Percentiles rank a stretch among this genome's conserved stretches.
Evolutionary conservation across 2,888 invertebrate species (phyloP).

Genomic region (Cerceris rybyensis): DNA sequence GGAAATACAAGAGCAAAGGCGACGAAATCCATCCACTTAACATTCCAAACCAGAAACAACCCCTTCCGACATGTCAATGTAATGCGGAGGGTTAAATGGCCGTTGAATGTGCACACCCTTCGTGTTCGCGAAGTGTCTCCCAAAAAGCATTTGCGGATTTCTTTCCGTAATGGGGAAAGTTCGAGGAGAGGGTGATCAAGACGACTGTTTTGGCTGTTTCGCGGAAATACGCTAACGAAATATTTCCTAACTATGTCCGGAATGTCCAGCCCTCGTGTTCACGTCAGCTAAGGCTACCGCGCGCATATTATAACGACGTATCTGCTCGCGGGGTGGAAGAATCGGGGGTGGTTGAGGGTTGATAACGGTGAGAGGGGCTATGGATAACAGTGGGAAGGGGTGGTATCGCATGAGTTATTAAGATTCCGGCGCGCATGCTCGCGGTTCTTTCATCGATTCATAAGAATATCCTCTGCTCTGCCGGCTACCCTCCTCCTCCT

Average conservation of each 20-base stretch:
- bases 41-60: too few relatives aligned
- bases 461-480: slow-evolving; percentile 76
- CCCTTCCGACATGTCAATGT: too few relatives aligned
- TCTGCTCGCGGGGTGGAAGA: slow-evolving; percentile 42
- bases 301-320: slow-evolving; percentile 68
- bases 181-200: slow-evolving; percentile 29
- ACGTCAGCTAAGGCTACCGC: slow-evolving; percentile 40
- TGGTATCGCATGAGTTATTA: slow-evolving; percentile 79
- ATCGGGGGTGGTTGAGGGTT: slow-evolving; percentile 39
- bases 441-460: slow-evolving; percentile 79
- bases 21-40: too few relatives aligned
- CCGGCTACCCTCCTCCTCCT: slow-evolving; percentile 60
- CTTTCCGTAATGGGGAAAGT: slow-evolving; percentile 20
- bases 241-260: slow-evolving; percentile 48
- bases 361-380: slow-evolving; percentile 59
- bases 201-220: slow-evolving; percentile 31
- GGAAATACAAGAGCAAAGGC: too few relatives aligned
- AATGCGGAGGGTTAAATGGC: too few relatives aligned
- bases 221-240: slow-evolving; percentile 26
- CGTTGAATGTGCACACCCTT: too few relatives aligned
- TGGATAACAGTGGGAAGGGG: slow-evolving; percentile 50
- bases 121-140: too few relatives aligned
- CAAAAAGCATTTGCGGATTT: slow-evolving; percentile 11
- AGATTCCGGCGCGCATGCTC: slow-evolving; percentile 79
- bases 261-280: slow-evolving; percentile 63